Percentiles rank a stretch among this genome's conserved stretches.
phyloP scores from a whole-genome alignment of 2,113 vertebrate genomes.

The Synchiropus splendidus region DNA sequence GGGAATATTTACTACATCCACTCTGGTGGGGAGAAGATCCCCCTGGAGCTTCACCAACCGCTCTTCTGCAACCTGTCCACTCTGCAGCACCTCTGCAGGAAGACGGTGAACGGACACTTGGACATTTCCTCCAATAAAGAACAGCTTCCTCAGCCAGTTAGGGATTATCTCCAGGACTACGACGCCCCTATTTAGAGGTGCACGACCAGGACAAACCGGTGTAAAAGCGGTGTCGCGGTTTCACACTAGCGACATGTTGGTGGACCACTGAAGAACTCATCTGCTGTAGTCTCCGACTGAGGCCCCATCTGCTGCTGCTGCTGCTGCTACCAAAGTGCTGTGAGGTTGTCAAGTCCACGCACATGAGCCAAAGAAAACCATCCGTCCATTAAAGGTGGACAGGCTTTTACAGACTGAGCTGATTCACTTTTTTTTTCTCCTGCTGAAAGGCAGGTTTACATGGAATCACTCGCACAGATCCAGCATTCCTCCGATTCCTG shows the following conservation, averaged over 20 bases:
- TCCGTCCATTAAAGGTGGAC: slow-evolving; percentile 19
- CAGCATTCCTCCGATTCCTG: slow-evolving; percentile 18
- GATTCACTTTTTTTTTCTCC: slow-evolving; percentile 9
- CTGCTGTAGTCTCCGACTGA: slow-evolving; percentile 9
- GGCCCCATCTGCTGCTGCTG: slow-evolving; percentile 25
- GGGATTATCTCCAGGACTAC: slow-evolving; percentile 88
- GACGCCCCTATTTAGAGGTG: slow-evolving; percentile 81
- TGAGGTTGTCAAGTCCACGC: slow-evolving; percentile 2
- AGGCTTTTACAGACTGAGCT: slow-evolving; percentile 7
- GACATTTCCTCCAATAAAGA: slow-evolving; percentile 77
- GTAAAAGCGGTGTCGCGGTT: background rate
- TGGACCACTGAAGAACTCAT: slow-evolving; percentile 6
- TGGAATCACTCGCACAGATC: background rate
- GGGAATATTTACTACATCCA: slow-evolving; percentile 82
- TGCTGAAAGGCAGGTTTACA: too few species aligned
- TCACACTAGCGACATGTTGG: background rate
- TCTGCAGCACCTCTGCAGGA: slow-evolving; percentile 91
- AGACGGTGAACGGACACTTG: slow-evolving; percentile 87
- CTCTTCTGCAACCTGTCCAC: slow-evolving; percentile 79
- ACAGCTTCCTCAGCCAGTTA: slow-evolving; percentile 80
- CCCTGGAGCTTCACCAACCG: slow-evolving; percentile 81
- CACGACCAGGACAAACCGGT: background rate
- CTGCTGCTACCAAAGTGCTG: slow-evolving; percentile 34
- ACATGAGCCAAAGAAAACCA: slow-evolving; percentile 21
- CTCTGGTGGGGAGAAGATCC: slow-evolving; percentile 82